Conservation (phyloP, 1,140 invertebrate genomes). For the Drosophila orosa region DNA sequence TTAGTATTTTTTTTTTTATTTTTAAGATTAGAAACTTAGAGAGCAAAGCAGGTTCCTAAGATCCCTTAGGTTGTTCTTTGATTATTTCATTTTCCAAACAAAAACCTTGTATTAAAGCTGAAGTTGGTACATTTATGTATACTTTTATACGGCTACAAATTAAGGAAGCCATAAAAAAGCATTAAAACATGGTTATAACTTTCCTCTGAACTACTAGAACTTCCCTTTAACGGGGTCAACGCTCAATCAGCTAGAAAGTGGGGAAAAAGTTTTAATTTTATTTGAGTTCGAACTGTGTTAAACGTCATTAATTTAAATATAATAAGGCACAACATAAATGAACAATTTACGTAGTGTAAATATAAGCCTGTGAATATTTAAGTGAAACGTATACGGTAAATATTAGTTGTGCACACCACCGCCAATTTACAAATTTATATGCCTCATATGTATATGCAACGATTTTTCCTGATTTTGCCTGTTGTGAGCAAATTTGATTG, state of each 20-base stretch:
- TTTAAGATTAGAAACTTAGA: slow-evolving; percentile 1
- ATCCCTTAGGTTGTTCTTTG: background rate
- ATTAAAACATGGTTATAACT: background rate
- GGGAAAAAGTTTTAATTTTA: background rate
- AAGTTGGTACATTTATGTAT: background rate
- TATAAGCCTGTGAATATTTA: slow-evolving; percentile 25
- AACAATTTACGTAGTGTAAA: slow-evolving; percentile 5
- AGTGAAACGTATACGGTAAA: slow-evolving; percentile 23
- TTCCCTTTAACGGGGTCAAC: background rate
- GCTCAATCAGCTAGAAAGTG: background rate
- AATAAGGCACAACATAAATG: slow-evolving; percentile 3
- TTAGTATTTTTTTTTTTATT: slow-evolving; percentile 7
- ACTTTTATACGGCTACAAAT: background rate
- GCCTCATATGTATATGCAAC: background rate
- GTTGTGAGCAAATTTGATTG: slow-evolving; percentile 23
- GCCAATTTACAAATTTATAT: slow-evolving; percentile 8
- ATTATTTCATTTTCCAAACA: background rate
- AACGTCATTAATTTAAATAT: slow-evolving; percentile 1
- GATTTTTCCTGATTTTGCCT: slow-evolving; percentile 15
- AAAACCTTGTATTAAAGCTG: background rate
- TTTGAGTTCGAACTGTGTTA: background rate
- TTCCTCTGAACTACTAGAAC: background rate
- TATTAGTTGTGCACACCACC: slow-evolving; percentile 14
- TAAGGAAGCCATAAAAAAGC: background rate
- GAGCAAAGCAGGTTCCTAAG: too few relatives aligned